These are phyloP conservation scores for Orientallactaga sibirica DNA, from an alignment of 2,797 vertebrate species.

Conservation along the genomic window DNA sequence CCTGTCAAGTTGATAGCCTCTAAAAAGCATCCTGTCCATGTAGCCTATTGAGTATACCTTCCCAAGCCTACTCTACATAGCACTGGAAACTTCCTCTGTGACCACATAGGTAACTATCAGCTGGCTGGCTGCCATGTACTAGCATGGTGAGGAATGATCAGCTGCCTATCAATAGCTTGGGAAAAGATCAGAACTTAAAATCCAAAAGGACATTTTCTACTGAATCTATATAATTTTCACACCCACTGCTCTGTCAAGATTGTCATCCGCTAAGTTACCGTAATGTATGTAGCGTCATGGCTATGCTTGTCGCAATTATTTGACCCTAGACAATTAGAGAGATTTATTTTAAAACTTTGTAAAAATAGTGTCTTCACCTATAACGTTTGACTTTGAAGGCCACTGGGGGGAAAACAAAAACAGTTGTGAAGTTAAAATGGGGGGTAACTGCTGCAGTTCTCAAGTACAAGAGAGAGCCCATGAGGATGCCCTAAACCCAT, in stretches of 20 bases:
- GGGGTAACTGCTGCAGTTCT: neutral
- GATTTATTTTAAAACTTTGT: neutral
- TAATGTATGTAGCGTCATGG: too few relatives aligned
- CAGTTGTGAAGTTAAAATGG: neutral
- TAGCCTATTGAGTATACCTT: too few relatives aligned
- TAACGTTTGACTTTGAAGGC: neutral
- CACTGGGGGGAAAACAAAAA: neutral
- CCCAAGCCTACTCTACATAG: too few relatives aligned
- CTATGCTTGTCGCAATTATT: neutral
- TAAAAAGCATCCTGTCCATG: too few relatives aligned
- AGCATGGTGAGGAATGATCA: accelerated
- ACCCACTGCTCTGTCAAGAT: neutral
- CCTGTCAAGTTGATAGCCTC: too few relatives aligned
- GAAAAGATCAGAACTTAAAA: neutral
- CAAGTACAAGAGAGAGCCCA: neutral
- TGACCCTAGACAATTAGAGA: neutral
- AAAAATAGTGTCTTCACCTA: neutral
- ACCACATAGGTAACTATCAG: too few relatives aligned
- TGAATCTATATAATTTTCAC: neutral
- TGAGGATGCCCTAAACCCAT: neutral
- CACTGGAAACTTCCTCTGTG: too few relatives aligned
- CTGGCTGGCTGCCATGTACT: neutral
- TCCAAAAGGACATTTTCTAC: neutral
- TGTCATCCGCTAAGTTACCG: neutral
- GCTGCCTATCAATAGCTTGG: neutral